Conservation (phyloP, 1,140 invertebrate genomes). For the Pseudoatta argentina region DNA sequence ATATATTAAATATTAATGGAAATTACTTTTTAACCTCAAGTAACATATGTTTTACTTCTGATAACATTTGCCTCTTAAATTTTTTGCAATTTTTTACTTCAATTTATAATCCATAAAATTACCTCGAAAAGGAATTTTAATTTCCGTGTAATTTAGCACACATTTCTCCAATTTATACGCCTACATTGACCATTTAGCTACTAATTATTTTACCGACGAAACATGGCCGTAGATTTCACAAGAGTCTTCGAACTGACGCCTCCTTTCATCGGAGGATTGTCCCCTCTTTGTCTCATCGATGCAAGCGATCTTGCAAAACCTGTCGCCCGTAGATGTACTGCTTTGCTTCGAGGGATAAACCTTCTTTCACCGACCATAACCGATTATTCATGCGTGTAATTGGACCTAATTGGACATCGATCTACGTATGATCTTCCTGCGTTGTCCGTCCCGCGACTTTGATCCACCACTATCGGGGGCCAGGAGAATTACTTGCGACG, state of each 20-base stretch:
- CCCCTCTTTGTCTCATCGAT: slow-evolving; percentile 39
- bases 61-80: background rate
- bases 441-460: slow-evolving; percentile 48
- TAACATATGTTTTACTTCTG: background rate
- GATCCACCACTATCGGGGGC: slow-evolving; percentile 25
- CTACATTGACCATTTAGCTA: slow-evolving; percentile 17
- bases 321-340: slow-evolving; percentile 68
- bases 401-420: slow-evolving; percentile 73
- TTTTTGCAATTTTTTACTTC: background rate
- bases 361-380: slow-evolving; percentile 70
- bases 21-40: slow-evolving; percentile 2
- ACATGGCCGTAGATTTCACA: slow-evolving; percentile 23
- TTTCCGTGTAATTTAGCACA: background rate
- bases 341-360: slow-evolving; percentile 63
- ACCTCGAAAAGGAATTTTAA: slow-evolving; percentile 1
- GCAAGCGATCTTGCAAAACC: slow-evolving; percentile 68
- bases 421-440: slow-evolving; percentile 60
- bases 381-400: slow-evolving; percentile 72
- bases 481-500: slow-evolving; percentile 21
- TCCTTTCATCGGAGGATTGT: slow-evolving; percentile 38
- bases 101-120: background rate
- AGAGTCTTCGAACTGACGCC: slow-evolving; percentile 3
- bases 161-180: slow-evolving; percentile 12
- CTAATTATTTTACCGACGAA: slow-evolving; percentile 31
- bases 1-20: too few species aligned